Conservation (phyloP, 2,797 vertebrate genomes). For the Pseudochirops cupreus region DNA sequence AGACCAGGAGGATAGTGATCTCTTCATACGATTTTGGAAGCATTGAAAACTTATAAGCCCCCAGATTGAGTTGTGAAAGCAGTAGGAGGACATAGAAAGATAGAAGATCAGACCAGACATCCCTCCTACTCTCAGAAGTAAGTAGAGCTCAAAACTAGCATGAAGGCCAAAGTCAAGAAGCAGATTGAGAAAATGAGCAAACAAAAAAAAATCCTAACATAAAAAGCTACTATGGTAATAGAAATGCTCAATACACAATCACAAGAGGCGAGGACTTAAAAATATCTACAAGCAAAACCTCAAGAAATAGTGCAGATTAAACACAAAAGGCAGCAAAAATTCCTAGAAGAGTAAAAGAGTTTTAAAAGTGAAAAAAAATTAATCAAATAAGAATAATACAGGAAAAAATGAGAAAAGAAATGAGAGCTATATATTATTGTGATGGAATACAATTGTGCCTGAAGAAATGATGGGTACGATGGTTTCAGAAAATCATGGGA, state of each 20-base stretch:
- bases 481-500: no score
- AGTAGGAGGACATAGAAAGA: neutral
- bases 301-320: neutral
- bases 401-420: no score
- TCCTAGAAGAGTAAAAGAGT: neutral
- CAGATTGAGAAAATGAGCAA: neutral
- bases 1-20: neutral
- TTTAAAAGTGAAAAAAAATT: no score
- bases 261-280: neutral
- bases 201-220: neutral
- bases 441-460: no score
- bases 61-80: neutral
- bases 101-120: neutral
- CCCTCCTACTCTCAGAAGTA: neutral
- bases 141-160: neutral
- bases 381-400: no score
- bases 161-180: neutral
- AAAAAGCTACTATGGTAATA: neutral
- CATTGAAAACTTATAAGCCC: neutral
- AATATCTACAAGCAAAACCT: neutral
- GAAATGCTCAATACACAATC: neutral
- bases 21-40: neutral
- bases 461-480: no score
- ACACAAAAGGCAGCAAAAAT: neutral
- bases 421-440: no score